Evolutionary conservation across 2,888 invertebrate genomes (phyloP), one percentile per base, ranked within the genome.

Genomic region (Phrixothrix hirtus): DNA sequence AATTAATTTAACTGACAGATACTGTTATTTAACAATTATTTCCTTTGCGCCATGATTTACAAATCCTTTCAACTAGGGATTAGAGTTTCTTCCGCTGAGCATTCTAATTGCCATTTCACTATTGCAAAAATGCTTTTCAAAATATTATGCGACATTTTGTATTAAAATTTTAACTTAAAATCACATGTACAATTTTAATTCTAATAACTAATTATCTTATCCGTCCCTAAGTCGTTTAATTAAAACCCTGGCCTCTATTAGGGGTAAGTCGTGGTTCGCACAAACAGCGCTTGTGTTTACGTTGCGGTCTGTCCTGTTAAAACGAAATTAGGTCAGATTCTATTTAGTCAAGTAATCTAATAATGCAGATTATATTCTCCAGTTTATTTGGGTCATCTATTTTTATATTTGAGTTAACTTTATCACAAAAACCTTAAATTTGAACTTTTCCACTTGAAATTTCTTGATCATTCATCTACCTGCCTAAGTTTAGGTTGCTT

Each of bases 261-360:
- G 46, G 41, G 39, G 48, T 38, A 47, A 48, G 58, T 52, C 51
- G 55, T 44, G 54, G 45, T 41, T 58, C 49, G 52, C 51, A 30
- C 52, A 48, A 52, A 48, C 49, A 46, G 42, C 41, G 47, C 54
- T 55, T 45, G 55, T 58, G 56, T 56, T 56, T 56, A 51, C 52
- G 44, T 44, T 58, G 58, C 49, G 60, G 63, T 59, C 59, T 58
- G 57, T 59, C 55, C 59, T 57, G 60, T 63, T 63, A 62, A 58
- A 62, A 60, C 52, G 58, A 58, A 63, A 63, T 63, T 62, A 63
- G 59, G 58, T 63, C 61, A 60, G 59, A 60, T 60, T 58, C 60
- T 55, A 57, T 57, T 63, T 55, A 60, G 55, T 42, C 55, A 58
- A 54, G 43, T 62, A 62, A 62, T 62, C 62, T 58, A 62, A 62